These are phyloP conservation scores for Microcebus jonahi DNA, from an alignment of 2,113 vertebrate species.

Conservation along the genomic window DNA sequence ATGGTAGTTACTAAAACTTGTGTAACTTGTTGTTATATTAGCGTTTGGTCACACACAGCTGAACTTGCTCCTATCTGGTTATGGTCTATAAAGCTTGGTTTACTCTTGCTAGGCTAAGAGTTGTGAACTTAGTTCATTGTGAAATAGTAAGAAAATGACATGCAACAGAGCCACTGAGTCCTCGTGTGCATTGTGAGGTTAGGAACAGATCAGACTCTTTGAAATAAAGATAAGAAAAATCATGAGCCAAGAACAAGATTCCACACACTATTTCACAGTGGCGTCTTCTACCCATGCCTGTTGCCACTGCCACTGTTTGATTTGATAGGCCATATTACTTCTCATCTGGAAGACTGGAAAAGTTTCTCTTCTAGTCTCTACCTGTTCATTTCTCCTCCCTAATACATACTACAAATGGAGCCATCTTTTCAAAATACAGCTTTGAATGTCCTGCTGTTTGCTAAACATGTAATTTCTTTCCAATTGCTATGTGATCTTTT, in stretches of 20 bases:
- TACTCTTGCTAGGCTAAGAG: background rate
- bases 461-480: background rate
- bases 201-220: background rate
- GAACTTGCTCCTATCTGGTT: background rate
- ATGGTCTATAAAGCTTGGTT: background rate
- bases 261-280: background rate
- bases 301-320: background rate
- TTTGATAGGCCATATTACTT: background rate
- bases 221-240: background rate
- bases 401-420: background rate
- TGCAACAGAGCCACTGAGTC: background rate
- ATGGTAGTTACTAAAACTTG: background rate
- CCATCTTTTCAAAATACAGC: background rate
- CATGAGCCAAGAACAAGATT: background rate
- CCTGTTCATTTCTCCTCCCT: background rate
- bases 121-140: background rate
- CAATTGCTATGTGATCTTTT: background rate
- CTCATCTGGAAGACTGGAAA: background rate
- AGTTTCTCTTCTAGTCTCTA: background rate
- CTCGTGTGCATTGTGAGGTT: background rate
- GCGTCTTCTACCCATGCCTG: background rate
- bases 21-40: background rate
- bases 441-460: background rate
- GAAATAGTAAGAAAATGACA: background rate
- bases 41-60: background rate